phyloP scores from a whole-genome alignment of 2,888 invertebrate species.

The Rhaphigaster nebulosa region DNA sequence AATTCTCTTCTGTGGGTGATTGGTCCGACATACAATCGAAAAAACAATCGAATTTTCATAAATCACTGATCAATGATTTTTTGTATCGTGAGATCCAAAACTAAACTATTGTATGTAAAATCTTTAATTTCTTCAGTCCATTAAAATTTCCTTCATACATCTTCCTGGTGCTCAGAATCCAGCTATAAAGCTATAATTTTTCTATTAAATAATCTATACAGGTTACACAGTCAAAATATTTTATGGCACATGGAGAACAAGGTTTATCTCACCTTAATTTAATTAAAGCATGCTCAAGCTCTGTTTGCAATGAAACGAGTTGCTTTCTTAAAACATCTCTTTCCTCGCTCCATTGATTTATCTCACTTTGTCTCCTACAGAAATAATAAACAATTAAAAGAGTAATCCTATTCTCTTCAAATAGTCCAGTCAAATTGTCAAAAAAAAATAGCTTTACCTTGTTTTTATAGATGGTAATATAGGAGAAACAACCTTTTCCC shows the following conservation, averaged over 20 bases:
- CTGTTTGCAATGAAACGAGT: constrained; percentile 58
- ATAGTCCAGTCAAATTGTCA: no score
- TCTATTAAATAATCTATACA: neutral
- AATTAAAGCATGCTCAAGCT: constrained; percentile 56
- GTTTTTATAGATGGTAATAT: no score
- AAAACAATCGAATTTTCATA: neutral
- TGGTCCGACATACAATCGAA: no score
- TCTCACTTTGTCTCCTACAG: constrained; percentile 58
- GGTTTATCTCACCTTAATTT: constrained; percentile 37
- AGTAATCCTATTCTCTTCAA: no score
- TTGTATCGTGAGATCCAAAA: neutral
- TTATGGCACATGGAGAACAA: neutral
- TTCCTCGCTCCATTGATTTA: constrained; percentile 60
- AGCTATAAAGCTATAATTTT: neutral
- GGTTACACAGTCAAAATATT: neutral
- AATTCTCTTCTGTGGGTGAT: no score
- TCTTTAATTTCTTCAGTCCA: no score
- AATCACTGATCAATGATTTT: neutral
- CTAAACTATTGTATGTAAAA: neutral
- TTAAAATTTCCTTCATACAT: no score
- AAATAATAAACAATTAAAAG: neutral
- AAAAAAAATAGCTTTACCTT: no score
- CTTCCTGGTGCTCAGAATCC: no score
- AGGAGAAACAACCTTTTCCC: no score
- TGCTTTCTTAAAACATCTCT: constrained; percentile 61